Base-by-base conservation (phyloP, 2,888 invertebrate genomes). In the Ceraclea dissimilis region DNA sequence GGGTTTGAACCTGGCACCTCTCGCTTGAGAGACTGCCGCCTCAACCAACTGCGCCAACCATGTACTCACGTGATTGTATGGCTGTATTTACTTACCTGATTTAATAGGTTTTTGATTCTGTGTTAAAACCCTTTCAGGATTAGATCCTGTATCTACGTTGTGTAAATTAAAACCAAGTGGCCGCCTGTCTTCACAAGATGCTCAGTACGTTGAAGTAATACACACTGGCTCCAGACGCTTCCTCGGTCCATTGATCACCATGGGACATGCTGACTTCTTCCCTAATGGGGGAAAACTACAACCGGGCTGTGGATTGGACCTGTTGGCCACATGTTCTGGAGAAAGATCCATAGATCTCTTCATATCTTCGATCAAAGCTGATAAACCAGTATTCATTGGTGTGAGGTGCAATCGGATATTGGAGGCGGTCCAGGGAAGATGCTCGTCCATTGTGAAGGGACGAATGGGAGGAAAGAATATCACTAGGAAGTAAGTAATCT, bases 221-320 rank as follows among this genome's bases (percentile, higher is more conserved):
- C 54, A 54, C 44, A 54, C 54, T 17, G 54, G 54, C 1, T 49
- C 20, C 2, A 20, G 54, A 1, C 49, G 54, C 11, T 54, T 50
- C 31, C 13, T 50, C 21, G 54, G 54, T 13, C 43, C 49, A 34
- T n/a, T 18, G 17, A 50, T 16, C 1, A 49, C 50, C n/a, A 34
- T 54, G 19, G 54, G 54, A 13, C 54, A 54, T 43, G 50, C 54
- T 1, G 54, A 54, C 50, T 54, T 54, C 44, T 54, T 49, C 44
- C 54, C 54, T 19, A 54, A 54, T 43, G 54, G 54, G 13, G 54
- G 54, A n/a, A 49, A 47, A 33, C 49, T 54, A 16, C 54, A 54
- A 31, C 54, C 54, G 4, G 54, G 54, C 16, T 54, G 54, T 21
- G 54, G 54, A 17, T 16, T 54, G 31, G 54, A 54, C 39, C 31